These are phyloP conservation scores for Microvelia longipes DNA, from an alignment of 1,140 invertebrate species.

Conservation along the genomic window DNA sequence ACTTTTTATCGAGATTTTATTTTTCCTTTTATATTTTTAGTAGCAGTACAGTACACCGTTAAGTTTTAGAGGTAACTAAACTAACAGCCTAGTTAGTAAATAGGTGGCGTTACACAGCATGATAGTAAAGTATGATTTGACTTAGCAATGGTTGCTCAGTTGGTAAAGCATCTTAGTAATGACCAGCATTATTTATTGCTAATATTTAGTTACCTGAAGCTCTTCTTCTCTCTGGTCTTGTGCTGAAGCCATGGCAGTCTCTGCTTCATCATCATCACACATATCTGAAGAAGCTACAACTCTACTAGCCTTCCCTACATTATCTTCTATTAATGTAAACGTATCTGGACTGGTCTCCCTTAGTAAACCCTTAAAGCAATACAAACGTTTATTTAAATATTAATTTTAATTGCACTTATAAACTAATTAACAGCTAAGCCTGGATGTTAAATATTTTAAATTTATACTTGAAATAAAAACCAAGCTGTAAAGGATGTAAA, in stretches of 20 bases:
- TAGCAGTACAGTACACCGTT: no score
- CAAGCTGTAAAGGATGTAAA: not conserved
- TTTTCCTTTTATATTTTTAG: no score
- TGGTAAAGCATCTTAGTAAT: no score
- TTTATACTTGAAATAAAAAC: not conserved
- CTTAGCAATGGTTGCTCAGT: no score
- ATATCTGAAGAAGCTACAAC: constrained; percentile 35
- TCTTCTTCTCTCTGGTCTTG: constrained; percentile 86
- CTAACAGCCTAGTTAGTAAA: no score
- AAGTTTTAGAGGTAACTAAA: no score
- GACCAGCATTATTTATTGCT: no score
- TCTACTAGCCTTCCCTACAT: constrained; percentile 31
- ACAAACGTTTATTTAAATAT: not conserved
- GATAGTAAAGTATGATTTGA: no score
- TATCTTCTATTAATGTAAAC: constrained; percentile 64
- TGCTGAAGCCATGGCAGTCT: constrained; percentile 83
- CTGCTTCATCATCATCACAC: constrained; percentile 77
- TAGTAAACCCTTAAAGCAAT: constrained; percentile 47
- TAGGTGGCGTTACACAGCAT: no score
- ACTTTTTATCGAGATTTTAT: no score
- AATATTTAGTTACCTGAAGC: constrained; percentile 54
- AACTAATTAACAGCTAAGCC: not conserved
- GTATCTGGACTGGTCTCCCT: constrained; percentile 56
- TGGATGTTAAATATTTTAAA: not conserved
- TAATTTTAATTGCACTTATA: not conserved